phyloP scores from a whole-genome alignment of 2,888 invertebrate species.

The Archaeoteleia sp. region DNA sequence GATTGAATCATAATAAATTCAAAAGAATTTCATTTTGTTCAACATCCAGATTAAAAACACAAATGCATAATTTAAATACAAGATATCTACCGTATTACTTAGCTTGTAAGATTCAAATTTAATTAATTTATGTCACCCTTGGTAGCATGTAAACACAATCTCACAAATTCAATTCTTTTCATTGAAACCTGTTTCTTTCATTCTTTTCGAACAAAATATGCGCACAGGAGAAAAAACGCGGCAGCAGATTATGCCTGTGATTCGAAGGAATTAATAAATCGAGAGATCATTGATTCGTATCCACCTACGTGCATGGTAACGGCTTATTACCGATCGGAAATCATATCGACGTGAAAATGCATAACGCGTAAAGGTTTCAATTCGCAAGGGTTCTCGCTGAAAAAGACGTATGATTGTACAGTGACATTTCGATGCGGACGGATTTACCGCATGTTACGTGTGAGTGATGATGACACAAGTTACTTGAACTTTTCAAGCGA shows the following conservation, averaged over 20 bases:
- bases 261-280: slow-evolving; percentile 4
- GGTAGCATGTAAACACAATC: too few relatives aligned
- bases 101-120: too few relatives aligned
- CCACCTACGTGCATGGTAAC: slow-evolving; percentile 1
- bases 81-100: too few relatives aligned
- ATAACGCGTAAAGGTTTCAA: background rate
- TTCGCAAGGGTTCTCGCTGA: background rate
- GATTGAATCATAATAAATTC: too few relatives aligned
- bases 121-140: too few relatives aligned
- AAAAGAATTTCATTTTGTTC: too few relatives aligned
- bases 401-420: slow-evolving; percentile 4
- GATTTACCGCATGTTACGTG: slow-evolving; percentile 1
- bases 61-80: too few relatives aligned
- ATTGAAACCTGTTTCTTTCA: too few relatives aligned
- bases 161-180: too few relatives aligned
- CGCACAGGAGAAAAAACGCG: too few relatives aligned
- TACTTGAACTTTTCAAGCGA: slow-evolving; percentile 4
- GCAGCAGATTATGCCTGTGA: background rate
- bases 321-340: slow-evolving; percentile 1
- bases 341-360: background rate
- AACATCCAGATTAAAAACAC: too few relatives aligned
- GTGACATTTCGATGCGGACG: slow-evolving; percentile 1
- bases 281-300: background rate
- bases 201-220: too few relatives aligned
- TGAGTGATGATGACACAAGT: slow-evolving; percentile 4